Base-by-base conservation (phyloP, 2,888 invertebrate genomes). In the Rambutsinella grinnellia region DNA sequence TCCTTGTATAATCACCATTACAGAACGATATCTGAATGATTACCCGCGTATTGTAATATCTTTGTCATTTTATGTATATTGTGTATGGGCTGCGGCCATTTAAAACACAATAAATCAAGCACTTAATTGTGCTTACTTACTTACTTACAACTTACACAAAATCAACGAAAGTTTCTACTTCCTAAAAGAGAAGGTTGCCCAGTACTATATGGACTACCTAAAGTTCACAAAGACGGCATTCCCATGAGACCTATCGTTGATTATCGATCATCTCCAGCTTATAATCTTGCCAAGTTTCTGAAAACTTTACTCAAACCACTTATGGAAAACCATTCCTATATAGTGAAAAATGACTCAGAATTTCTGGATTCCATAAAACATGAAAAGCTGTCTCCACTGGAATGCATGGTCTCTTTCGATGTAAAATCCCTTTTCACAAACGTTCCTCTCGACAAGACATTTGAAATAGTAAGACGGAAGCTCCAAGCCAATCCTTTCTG, bases 401-500 rank as follows among this genome's bases (percentile, higher is more conserved):
- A 28, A 13, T 28, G 23, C 13, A 63, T 51, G 46, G 63, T 63
- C 23, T 51, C 51, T 2, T 53, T 63, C 8, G 63, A 63, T 28
- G 63, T 63, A 1, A n/a, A 49, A 6, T 51, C 51, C 15, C 47
- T 63, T n/a, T 63, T n/a, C n/a, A n/a, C n/a, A n/a, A n/a, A n/a
- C n/a, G n/a, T n/a, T n/a, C n/a, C n/a, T n/a, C n/a, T n/a, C 28
- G 8, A 3, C 10, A 47, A 61, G 2, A 24, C 51, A 19, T 21
- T 51, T 3, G 2, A 3, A 10, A 51, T 63, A 10, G 47, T 21
- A n/a, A 27, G 21, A 13, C 2, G 2, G 5, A 51, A 17, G 24
- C 21, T 49, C 1, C 15, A 63, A 28, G 28, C 19, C 2, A 15
- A 27, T 51, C 13, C 13, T 8, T 8, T 13, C 53, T 13, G 19